These are phyloP conservation scores for Takifugu flavidus DNA, from an alignment of 2,113 vertebrate genomes.

Conservation along the genomic window DNA sequence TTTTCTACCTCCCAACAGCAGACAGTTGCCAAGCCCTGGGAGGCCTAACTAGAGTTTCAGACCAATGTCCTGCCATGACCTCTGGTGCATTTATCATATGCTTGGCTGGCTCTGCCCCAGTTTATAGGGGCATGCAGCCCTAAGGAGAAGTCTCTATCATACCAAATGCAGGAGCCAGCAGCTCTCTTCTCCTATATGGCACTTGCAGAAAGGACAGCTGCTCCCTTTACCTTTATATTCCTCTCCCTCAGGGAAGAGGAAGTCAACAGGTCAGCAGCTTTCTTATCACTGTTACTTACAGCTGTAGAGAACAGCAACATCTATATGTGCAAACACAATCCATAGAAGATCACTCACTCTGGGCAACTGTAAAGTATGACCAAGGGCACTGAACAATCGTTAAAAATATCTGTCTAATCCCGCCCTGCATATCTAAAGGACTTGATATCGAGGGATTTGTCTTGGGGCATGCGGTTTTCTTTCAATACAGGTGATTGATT, in stretches of 20 bases:
- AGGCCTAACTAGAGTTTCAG: conserved; percentile 59
- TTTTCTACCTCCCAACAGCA: conserved; percentile 43
- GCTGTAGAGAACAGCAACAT: conserved; percentile 9
- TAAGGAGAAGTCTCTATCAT: conserved; percentile 43
- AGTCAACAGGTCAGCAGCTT: conserved; percentile 29
- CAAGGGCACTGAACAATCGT: too few relatives aligned
- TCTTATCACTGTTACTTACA: conserved; percentile 19
- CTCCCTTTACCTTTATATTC: conserved; percentile 24
- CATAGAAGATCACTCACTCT: neutral
- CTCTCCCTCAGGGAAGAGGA: conserved; percentile 8
- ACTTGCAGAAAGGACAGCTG: conserved; percentile 54
- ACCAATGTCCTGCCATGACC: conserved; percentile 52
- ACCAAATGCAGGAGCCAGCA: conserved; percentile 54
- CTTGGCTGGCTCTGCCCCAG: conserved; percentile 53
- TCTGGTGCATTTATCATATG: conserved; percentile 59
- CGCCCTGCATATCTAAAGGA: too few relatives aligned
- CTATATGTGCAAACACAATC: neutral
- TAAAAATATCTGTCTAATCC: too few relatives aligned
- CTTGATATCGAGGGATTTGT: too few relatives aligned
- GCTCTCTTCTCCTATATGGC: conserved; percentile 37
- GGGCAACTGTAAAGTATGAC: too few relatives aligned
- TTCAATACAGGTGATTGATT: too few relatives aligned
- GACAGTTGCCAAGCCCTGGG: conserved; percentile 51
- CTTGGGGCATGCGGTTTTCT: too few relatives aligned
- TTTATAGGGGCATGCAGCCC: conserved; percentile 47